phyloP scores from a whole-genome alignment of 2,888 invertebrate species.

The Tolmerus cingulatus region DNA sequence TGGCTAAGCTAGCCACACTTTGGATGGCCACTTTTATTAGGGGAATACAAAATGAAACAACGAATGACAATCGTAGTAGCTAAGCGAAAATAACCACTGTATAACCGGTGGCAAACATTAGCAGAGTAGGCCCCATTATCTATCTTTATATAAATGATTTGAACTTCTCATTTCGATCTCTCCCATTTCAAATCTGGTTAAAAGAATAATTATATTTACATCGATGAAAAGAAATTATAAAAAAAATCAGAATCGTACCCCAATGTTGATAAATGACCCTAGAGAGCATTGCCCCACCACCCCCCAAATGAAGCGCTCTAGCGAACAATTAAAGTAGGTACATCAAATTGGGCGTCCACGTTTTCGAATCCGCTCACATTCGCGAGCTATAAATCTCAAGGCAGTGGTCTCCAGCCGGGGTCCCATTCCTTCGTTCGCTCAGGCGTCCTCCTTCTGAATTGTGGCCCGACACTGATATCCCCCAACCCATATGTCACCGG shows the following conservation, averaged over 20 bases:
- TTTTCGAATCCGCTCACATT: conserved; percentile 30
- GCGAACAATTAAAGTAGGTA: conserved; percentile 17
- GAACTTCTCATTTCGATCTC: too few relatives aligned
- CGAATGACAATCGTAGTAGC: too few relatives aligned
- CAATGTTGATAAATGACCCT: background rate
- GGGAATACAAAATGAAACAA: too few relatives aligned
- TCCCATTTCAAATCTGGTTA: background rate
- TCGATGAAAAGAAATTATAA: background rate
- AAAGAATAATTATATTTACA: background rate
- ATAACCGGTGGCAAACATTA: too few relatives aligned
- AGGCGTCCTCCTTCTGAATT: background rate
- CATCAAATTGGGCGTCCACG: conserved; percentile 14
- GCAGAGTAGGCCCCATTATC: too few relatives aligned
- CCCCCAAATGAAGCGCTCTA: conserved; percentile 20
- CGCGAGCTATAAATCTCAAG: conserved; percentile 6
- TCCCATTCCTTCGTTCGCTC: background rate
- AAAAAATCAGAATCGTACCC: background rate
- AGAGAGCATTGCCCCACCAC: background rate
- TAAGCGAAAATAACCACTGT: too few relatives aligned
- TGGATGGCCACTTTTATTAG: too few relatives aligned
- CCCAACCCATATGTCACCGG: conserved; percentile 47
- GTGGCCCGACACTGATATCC: conserved; percentile 28
- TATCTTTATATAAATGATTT: too few relatives aligned
- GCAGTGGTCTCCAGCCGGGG: background rate
- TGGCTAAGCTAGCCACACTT: too few relatives aligned